Evolutionary conservation across 92 coral and sea anemone species (phyloP), one percentile per base, ranked within the genome.

Genomic region (Chrysogorgia sp.): DNA sequence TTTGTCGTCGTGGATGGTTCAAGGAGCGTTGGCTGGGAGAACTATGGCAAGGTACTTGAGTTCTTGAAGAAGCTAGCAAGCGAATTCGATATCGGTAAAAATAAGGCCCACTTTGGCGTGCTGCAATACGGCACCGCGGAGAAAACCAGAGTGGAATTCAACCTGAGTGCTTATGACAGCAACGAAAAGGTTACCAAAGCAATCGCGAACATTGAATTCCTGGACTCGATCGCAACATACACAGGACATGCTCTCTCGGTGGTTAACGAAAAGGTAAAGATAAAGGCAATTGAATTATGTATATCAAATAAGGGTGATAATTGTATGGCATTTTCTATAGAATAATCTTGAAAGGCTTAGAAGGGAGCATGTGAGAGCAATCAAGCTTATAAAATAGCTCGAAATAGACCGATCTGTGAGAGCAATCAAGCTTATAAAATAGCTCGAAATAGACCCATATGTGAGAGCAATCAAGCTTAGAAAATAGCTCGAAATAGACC

Each of bases 1-100:
- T 72, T 72, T 56, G 79, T 72, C 33, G 65, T 72, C 26, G 23
- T 72, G 21, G 79, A 72, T 21, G 79, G 79, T 12, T 72, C 79
- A 2, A 53, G 79, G 47, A 72, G 79, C 22, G 79, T 72, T 6
- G 79, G 79, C 8, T 53, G 55, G 28, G 33, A 15, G 13, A 72
- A 72, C 58, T 72, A 53, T 34, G 65, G 33, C 8, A 72, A 72
- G 55, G 79, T 72, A 23, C 49, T 53, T 34, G 28, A 8, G 4
- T 72, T 72, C 43, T 72, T 72, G 22, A 31, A 72, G 35, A 72
- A 53, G 37, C 53, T 72, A 26, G 50, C 65, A 13, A 52, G 35
- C 3, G 79, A 72, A 58, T 72, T 72, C 23, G 31, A 20, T 15
- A 72, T 72, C 23, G 79, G 79, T 14, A n/a, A 33, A 19, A n/a